Conservation (phyloP, 2,113 vertebrate genomes). For the Apteryx owenii region DNA sequence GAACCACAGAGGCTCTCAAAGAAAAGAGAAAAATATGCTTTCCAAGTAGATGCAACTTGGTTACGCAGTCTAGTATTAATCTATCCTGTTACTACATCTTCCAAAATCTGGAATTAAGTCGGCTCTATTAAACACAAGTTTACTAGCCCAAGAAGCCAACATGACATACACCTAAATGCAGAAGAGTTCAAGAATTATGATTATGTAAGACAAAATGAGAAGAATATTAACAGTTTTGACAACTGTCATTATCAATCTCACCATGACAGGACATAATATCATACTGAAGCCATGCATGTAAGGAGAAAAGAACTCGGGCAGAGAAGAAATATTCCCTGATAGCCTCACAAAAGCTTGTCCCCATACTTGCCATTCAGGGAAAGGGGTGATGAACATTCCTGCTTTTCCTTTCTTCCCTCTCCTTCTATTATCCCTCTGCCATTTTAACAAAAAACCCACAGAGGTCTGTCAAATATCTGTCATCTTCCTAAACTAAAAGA, state of each 20-base stretch:
- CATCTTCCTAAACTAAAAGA: neutral
- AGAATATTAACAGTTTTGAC: neutral
- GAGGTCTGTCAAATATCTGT: neutral
- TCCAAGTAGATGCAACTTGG: neutral
- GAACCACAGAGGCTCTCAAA: neutral
- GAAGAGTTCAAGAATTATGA: neutral
- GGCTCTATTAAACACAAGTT: neutral
- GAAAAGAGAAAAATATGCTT: neutral
- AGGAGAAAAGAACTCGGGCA: neutral
- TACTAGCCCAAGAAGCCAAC: neutral
- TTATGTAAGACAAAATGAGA: neutral
- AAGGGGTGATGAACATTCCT: neutral
- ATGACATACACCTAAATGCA: neutral
- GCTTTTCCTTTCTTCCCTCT: neutral
- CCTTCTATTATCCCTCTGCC: neutral
- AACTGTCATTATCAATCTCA: neutral
- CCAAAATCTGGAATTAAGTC: neutral
- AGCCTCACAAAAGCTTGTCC: neutral
- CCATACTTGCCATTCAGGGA: neutral
- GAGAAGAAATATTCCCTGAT: neutral
- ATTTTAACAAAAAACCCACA: neutral
- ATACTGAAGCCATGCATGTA: neutral
- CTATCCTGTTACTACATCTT: neutral
- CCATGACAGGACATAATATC: neutral
- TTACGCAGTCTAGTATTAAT: neutral